Evolutionary conservation across 2,888 invertebrate species (phyloP).

Genomic region (Mallateleia sp.): DNA sequence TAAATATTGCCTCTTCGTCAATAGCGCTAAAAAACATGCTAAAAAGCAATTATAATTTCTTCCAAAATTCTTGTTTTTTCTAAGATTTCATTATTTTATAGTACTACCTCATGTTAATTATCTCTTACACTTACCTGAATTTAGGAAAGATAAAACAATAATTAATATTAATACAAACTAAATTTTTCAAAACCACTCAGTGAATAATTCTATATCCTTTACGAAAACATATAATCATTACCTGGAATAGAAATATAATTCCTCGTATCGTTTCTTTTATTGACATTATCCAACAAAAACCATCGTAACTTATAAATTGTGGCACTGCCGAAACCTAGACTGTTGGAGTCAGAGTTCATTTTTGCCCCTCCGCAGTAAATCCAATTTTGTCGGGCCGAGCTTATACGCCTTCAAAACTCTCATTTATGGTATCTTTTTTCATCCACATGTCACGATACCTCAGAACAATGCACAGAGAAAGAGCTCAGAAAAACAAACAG

Average conservation of each 20-base stretch:
- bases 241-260: neutral
- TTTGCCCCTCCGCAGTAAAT: constrained; percentile 50
- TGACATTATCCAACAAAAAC: constrained; percentile 25
- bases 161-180: too few relatives aligned
- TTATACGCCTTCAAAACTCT: constrained; percentile 58
- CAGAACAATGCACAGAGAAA: constrained; percentile 18
- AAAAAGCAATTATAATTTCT: too few relatives aligned
- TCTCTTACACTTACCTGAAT: too few relatives aligned
- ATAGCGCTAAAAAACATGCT: too few relatives aligned
- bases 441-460: constrained; percentile 62
- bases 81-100: too few relatives aligned
- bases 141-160: too few relatives aligned
- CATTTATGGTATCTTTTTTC: constrained; percentile 67
- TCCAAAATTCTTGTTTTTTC: too few relatives aligned
- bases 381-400: constrained; percentile 51
- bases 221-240: too few relatives aligned
- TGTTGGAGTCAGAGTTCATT: constrained; percentile 10
- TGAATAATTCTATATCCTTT: too few relatives aligned
- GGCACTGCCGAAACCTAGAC: constrained; percentile 22
- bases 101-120: too few relatives aligned
- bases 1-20: too few relatives aligned
- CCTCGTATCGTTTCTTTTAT: constrained; percentile 37
- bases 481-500: constrained; percentile 51
- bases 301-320: constrained; percentile 59
- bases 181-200: too few relatives aligned